Evolutionary conservation across 1,140 invertebrate species (phyloP).

Genomic region (Drosophila paulistorum): DNA sequence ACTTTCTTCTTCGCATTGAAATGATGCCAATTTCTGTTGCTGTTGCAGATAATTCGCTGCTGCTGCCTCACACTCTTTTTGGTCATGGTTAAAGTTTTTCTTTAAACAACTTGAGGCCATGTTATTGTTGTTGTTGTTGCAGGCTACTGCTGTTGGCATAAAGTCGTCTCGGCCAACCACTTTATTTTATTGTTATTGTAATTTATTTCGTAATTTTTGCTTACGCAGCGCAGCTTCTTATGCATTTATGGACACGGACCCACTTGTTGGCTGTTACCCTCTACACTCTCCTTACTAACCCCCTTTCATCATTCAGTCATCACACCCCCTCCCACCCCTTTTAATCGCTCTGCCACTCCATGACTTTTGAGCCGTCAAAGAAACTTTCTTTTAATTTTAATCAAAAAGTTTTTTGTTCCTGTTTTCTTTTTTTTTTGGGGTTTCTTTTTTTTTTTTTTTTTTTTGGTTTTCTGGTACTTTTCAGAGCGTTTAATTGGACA

Average conservation of each 20-base stretch:
- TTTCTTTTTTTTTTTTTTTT: not conserved
- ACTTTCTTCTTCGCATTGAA: constrained; percentile 67
- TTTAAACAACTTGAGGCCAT: constrained; percentile 41
- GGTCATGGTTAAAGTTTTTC: constrained; percentile 43
- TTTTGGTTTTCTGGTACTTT: constrained; percentile 4
- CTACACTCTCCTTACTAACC: constrained; percentile 2
- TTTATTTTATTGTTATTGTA: constrained; percentile 62
- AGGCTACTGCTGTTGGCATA: constrained; percentile 28
- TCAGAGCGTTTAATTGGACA: constrained; percentile 73
- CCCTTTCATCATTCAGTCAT: not conserved
- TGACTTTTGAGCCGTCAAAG: constrained; percentile 47
- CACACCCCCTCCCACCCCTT: not conserved
- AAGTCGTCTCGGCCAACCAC: constrained; percentile 32
- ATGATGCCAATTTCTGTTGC: constrained; percentile 69
- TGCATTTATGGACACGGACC: constrained; percentile 45
- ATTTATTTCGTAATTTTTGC: constrained; percentile 54
- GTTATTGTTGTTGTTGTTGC: constrained; percentile 7
- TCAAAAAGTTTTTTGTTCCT: constrained; percentile 70
- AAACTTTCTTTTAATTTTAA: constrained; percentile 76
- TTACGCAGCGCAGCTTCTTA: constrained; percentile 60
- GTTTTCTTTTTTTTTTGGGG: constrained; percentile 33
- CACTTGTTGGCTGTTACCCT: constrained; percentile 56
- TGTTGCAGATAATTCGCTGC: constrained; percentile 65
- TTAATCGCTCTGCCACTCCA: constrained; percentile 23
- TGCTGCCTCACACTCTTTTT: not conserved